phyloP scores from a whole-genome alignment of 2,888 invertebrate genomes.

The Aquatica leii region DNA sequence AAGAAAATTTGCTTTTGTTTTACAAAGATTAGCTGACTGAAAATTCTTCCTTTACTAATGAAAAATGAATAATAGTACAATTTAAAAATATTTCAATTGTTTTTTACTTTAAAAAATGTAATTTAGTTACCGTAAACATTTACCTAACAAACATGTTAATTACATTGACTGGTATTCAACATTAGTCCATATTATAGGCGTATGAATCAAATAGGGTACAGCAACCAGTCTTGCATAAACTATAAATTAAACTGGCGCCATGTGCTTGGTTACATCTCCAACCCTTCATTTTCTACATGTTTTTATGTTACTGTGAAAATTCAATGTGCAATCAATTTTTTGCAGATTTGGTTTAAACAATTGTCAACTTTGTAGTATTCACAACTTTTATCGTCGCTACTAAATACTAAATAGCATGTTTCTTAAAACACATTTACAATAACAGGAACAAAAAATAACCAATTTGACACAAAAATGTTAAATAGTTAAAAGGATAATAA shows the following conservation, averaged over 20 bases:
- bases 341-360: background rate
- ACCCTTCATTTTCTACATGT: conserved; percentile 11
- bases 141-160: conserved; percentile 8
- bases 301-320: conserved; percentile 11
- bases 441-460: too few species aligned
- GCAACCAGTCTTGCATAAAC: conserved; percentile 12
- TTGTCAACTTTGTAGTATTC: too few species aligned
- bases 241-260: conserved; percentile 30
- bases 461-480: too few species aligned
- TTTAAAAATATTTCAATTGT: too few species aligned
- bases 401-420: too few species aligned
- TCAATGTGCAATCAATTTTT: conserved; percentile 14
- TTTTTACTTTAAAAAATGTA: background rate
- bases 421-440: too few species aligned
- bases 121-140: background rate
- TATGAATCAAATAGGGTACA: conserved; percentile 6
- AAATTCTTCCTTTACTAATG: too few species aligned
- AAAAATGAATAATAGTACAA: too few species aligned
- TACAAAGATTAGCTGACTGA: too few species aligned
- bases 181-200: conserved; percentile 8
- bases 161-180: background rate
- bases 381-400: too few species aligned
- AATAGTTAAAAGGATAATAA: too few species aligned
- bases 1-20: too few species aligned
- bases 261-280: conserved; percentile 16